Conservation (phyloP, 2,797 vertebrate genomes). For the Myotis planiceps region DNA sequence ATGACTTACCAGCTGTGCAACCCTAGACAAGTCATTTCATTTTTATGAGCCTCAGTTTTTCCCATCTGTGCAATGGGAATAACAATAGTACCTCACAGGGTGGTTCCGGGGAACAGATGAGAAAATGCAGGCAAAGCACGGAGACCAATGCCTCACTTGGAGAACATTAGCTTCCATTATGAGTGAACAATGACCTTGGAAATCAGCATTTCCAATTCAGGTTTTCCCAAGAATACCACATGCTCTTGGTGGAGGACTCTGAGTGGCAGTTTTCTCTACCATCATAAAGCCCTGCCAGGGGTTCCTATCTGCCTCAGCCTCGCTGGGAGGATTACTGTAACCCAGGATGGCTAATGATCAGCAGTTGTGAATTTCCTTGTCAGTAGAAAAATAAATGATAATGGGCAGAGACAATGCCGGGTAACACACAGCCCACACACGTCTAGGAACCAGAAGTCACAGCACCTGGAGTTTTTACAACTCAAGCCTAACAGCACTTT, state of each 20-base stretch:
- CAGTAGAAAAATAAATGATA: not conserved
- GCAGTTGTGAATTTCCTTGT: not conserved
- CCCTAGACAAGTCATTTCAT: not conserved
- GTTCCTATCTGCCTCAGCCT: not conserved
- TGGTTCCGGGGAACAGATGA: not conserved
- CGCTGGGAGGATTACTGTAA: not conserved
- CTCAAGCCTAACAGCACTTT: not conserved
- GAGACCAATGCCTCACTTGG: not conserved
- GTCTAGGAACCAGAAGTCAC: not conserved
- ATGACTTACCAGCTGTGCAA: not conserved
- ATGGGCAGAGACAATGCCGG: not conserved
- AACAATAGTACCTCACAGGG: not conserved
- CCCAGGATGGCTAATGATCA: not conserved
- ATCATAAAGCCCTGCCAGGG: not conserved
- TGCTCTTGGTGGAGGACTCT: not conserved
- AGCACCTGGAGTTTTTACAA: slow-evolving; percentile 26
- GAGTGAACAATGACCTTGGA: not conserved
- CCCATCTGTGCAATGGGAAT: not conserved
- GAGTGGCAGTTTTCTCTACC: not conserved
- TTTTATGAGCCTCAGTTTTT: not conserved
- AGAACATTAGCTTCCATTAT: not conserved
- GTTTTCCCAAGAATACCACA: not conserved
- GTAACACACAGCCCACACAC: not conserved
- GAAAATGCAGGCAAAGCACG: not conserved
- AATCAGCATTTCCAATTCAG: not conserved